Percentiles rank a stretch among this genome's conserved stretches.
These are phyloP conservation scores for Dendrocincla fuliginosa DNA, from an alignment of 2,797 vertebrate genomes.

Conservation along the genomic window DNA sequence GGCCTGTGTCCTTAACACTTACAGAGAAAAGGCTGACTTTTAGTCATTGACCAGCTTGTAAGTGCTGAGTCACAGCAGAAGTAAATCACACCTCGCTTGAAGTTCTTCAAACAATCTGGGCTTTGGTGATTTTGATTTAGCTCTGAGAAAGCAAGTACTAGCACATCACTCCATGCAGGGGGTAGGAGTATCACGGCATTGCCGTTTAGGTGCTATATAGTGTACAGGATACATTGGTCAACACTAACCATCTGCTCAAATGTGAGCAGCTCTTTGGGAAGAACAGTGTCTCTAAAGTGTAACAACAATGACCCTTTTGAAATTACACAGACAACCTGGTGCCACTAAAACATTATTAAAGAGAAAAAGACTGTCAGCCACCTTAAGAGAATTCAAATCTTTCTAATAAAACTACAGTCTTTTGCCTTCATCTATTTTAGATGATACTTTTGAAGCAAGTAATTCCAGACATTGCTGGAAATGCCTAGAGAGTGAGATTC, in stretches of 20 bases:
- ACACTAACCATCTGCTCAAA: neutral
- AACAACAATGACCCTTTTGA: neutral
- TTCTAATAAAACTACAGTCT: neutral
- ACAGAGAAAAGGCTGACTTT: neutral
- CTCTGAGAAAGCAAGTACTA: neutral
- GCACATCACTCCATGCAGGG: accelerated
- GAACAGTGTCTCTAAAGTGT: neutral
- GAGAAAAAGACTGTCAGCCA: neutral
- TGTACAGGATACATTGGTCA: neutral
- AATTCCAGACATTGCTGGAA: neutral
- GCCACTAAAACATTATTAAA: neutral
- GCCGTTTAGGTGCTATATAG: neutral
- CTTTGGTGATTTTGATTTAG: neutral
- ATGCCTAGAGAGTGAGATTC: neutral
- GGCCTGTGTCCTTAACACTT: neutral
- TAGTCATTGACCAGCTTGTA: neutral
- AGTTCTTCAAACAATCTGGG: neutral
- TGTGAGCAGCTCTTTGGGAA: neutral
- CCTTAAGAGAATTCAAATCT: neutral
- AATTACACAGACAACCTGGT: neutral
- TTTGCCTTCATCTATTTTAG: neutral
- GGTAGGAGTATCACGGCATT: accelerated
- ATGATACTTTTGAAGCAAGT: neutral
- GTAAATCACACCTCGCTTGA: neutral
- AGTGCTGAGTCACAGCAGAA: neutral